phyloP scores from a whole-genome alignment of 2,113 vertebrate species.

The Urocynchramus pylzowi region DNA sequence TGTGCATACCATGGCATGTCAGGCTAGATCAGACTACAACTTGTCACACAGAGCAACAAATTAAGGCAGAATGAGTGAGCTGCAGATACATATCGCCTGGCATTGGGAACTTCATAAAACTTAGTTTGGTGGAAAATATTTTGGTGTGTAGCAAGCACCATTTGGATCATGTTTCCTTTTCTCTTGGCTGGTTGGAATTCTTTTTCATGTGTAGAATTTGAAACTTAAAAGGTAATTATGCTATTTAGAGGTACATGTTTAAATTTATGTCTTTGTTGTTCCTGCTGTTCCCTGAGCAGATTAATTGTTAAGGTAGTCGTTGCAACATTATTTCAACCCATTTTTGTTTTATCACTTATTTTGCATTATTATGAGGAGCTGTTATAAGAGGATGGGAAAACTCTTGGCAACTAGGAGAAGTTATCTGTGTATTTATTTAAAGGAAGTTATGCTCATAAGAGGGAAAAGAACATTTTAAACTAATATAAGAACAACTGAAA shows the following conservation, averaged over 20 bases:
- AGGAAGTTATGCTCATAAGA: not conserved
- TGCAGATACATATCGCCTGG: slow-evolving; percentile 14
- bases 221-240: slow-evolving; percentile 2
- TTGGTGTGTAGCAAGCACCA: not conserved
- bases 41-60: slow-evolving; percentile 55
- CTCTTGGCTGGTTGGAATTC: not conserved
- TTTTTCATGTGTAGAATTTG: not conserved
- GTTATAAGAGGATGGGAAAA: not conserved
- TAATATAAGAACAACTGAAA: not conserved
- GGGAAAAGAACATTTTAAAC: not conserved
- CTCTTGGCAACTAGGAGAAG: not conserved
- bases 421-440: not conserved
- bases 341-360: slow-evolving; percentile 27
- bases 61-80: slow-evolving; percentile 45
- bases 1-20: slow-evolving; percentile 13
- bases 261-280: not conserved
- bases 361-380: not conserved
- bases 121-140: slow-evolving; percentile 49
- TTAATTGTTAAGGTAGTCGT: not conserved
- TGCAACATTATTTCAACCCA: not conserved
- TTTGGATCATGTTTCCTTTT: not conserved
- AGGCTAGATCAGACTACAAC: slow-evolving; percentile 49
- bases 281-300: not conserved
- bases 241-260: not conserved
- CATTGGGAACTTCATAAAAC: slow-evolving; percentile 46